Percentiles rank a stretch among this genome's conserved stretches.
phyloP scores from a whole-genome alignment of 2,113 vertebrate genomes.

The Trogon melanurus region DNA sequence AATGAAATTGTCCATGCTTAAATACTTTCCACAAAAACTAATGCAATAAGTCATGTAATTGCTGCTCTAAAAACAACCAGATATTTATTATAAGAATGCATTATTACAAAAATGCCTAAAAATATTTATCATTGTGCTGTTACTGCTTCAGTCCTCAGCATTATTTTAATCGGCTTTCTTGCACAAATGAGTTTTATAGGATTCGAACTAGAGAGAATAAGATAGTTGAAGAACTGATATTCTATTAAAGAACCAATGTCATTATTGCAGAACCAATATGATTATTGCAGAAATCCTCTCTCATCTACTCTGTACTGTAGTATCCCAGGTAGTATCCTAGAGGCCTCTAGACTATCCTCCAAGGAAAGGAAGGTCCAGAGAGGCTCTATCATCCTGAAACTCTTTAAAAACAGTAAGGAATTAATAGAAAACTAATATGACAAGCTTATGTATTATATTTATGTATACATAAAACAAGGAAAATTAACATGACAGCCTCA shows the following conservation, averaged over 20 bases:
- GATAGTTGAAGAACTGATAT: neutral
- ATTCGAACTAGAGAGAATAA: neutral
- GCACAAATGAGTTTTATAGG: neutral
- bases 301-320: neutral
- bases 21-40: slow-evolving; percentile 3
- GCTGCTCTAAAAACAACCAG: neutral
- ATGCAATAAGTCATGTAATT: neutral
- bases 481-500: neutral
- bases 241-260: neutral
- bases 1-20: neutral
- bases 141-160: neutral
- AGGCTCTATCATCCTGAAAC: neutral
- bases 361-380: neutral
- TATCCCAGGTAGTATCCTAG: neutral
- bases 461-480: neutral
- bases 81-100: neutral
- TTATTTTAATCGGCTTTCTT: neutral
- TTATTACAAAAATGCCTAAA: neutral
- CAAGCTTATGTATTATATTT: neutral
- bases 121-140: neutral
- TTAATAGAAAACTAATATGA: neutral
- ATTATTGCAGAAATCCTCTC: neutral
- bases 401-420: neutral
- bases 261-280: neutral
- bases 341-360: neutral